phyloP scores from a whole-genome alignment of 1,140 invertebrate species.

The Camponotus floridanus region DNA sequence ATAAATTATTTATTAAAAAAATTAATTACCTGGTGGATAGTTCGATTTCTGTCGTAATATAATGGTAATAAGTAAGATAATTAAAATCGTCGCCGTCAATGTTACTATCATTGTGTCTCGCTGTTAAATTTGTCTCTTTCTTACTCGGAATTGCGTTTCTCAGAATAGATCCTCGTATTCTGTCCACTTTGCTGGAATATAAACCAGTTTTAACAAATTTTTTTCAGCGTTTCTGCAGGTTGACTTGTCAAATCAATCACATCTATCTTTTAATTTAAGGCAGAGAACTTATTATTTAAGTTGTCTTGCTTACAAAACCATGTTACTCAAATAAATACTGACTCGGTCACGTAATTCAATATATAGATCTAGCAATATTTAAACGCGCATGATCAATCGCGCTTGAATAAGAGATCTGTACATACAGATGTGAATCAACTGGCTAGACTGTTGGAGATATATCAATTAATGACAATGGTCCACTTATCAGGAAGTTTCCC shows the following conservation, averaged over 20 bases:
- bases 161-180: slow-evolving; percentile 1
- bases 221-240: too few species aligned
- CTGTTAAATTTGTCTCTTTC: not conserved
- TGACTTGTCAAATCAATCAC: not conserved
- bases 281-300: not conserved
- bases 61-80: not conserved
- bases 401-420: too few species aligned
- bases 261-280: not conserved
- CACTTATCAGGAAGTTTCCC: not conserved
- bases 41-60: not conserved
- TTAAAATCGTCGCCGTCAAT: not conserved
- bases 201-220: not conserved
- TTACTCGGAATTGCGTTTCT: not conserved
- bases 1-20: not conserved
- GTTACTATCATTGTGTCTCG: not conserved
- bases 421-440: too few species aligned
- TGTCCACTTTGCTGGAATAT: too few species aligned
- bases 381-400: too few species aligned
- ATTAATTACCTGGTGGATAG: slow-evolving; percentile 58
- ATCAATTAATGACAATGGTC: too few species aligned
- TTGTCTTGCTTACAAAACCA: not conserved
- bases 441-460: too few species aligned
- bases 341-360: too few species aligned
- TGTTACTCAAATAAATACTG: not conserved
- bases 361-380: too few species aligned